phyloP scores from a whole-genome alignment of 1,140 invertebrate genomes.

The Cherax destructor region DNA sequence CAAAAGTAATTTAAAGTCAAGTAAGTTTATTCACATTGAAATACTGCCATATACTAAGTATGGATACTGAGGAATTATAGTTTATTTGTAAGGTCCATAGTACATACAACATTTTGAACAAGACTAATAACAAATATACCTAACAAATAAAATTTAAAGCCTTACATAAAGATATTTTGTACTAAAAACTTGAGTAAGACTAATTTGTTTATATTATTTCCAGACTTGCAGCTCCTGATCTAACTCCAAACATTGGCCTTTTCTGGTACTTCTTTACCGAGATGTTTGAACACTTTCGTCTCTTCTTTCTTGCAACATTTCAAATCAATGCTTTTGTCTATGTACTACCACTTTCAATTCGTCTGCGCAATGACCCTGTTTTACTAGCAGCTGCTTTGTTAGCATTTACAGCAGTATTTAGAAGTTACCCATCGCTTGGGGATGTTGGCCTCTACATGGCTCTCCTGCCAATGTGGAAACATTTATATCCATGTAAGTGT shows the following conservation, averaged over 20 bases:
- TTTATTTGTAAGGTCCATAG: too few relatives aligned
- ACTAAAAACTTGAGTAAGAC: too few relatives aligned
- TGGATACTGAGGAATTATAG: too few relatives aligned
- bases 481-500: conserved; percentile 91
- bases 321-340: conserved; percentile 97
- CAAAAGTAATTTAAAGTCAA: too few relatives aligned
- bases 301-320: conserved; percentile 96
- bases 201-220: conserved; percentile 59
- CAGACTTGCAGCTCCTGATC: conserved; percentile 90
- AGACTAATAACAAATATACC: too few relatives aligned
- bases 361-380: conserved; percentile 90
- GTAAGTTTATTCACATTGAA: too few relatives aligned
- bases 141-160: too few relatives aligned
- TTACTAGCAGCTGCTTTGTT: conserved; percentile 90
- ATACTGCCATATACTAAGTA: too few relatives aligned
- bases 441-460: conserved; percentile 95
- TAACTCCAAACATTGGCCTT: conserved; percentile 97
- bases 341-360: conserved; percentile 89
- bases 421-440: conserved; percentile 96
- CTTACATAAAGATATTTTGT: too few relatives aligned
- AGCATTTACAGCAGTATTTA: conserved; percentile 92
- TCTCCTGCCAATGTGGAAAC: conserved; percentile 92
- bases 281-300: conserved; percentile 99
- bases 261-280: conserved; percentile 99
- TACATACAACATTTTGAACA: too few relatives aligned